Conservation (phyloP, 2,113 vertebrate genomes). For the Campylorhamphus procurvoides region DNA sequence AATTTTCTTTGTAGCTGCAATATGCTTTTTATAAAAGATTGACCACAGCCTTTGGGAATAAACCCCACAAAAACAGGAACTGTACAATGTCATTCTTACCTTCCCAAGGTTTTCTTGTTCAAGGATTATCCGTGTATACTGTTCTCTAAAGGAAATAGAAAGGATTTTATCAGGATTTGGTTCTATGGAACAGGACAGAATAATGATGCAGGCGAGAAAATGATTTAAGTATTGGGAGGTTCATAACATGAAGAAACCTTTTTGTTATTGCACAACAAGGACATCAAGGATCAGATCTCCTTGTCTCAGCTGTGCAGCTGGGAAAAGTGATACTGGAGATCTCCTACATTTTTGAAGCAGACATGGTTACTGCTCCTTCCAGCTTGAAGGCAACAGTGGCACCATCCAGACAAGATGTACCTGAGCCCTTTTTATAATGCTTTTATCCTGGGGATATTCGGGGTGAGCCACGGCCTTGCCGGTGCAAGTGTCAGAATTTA, state of each 20-base stretch:
- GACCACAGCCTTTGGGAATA: constrained; percentile 7
- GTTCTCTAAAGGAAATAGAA: constrained; percentile 81
- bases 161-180: background rate
- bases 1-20: constrained; percentile 50
- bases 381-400: background rate
- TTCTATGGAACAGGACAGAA: background rate
- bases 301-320: background rate
- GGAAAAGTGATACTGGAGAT: background rate
- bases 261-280: background rate
- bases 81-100: constrained; percentile 76
- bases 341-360: background rate
- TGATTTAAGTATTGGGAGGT: background rate
- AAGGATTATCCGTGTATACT: constrained; percentile 90
- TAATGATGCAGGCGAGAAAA: background rate
- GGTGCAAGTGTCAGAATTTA: background rate
- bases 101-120: constrained; percentile 97
- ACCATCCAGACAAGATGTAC: background rate
- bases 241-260: background rate
- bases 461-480: background rate
- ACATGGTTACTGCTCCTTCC: background rate
- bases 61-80: background rate
- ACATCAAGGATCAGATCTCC: background rate
- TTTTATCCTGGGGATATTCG: background rate
- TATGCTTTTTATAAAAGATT: constrained; percentile 56
- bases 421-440: background rate